Base-by-base conservation (phyloP, 2,888 invertebrate species). In the Mamestra brassicae region DNA sequence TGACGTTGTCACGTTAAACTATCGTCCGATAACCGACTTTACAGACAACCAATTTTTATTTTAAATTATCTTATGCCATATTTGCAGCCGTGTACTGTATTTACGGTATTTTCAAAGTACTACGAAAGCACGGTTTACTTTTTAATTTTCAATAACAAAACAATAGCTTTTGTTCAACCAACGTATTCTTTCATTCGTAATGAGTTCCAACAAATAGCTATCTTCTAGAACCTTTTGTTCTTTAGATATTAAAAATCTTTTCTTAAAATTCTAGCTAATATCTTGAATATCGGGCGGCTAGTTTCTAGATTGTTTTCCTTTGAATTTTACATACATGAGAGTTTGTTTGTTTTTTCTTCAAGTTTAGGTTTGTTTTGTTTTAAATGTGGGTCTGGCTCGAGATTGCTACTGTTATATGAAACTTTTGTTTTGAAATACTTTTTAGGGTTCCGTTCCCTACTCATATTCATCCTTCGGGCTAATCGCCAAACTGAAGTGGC, bases 131-230 rank as follows among this genome's bases (percentile, higher is more conserved):
- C 42, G 38, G 42, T 69, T 71, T 74, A 57, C 58, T 69, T 81
- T 85, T 80, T 65, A 82, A 74, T 85, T 80, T 76, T 80, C 64
- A 76, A 82, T 84, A 74, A 60, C 47, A 68, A 75, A 79, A 77
- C 85, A 86, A 81, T 55, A 55, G 69, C 67, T 52, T 52, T 81
- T 80, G 85, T 81, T 76, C 34, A n/a, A 15, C 50, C 34, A n/a
- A 15, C 50, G 6, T 52, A 47, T 55, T 52, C 60, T 85, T 76
- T 84, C 76, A 58, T 68, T 58, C 62, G 52, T 75, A 84, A 84
- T 36, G 75, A 85, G 86, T n/a, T 72, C 72, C 61, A 66, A 70
- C 81, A 52, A 81, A 70, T 71, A 76, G 74, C 83, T 74, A 80
- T 76, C 81, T 81, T 42, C 36, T 54, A 86, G 36, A 73, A 68